phyloP scores from a whole-genome alignment of 1,140 invertebrate species.

The Batillaria attramentaria region DNA sequence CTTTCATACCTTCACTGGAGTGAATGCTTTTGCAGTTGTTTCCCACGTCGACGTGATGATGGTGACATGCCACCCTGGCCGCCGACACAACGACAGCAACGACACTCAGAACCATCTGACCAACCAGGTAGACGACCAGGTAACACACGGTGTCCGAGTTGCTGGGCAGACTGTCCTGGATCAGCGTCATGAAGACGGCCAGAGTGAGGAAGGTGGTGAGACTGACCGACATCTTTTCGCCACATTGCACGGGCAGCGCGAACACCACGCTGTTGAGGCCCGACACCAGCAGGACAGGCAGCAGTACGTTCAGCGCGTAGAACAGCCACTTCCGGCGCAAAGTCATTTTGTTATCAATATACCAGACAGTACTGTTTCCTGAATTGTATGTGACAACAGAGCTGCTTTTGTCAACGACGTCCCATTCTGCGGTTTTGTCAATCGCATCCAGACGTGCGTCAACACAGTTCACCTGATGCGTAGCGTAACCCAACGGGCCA shows the following conservation, averaged over 20 bases:
- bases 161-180: constrained; percentile 38
- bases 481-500: neutral
- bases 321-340: constrained; percentile 31
- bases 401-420: neutral
- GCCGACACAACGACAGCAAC: constrained; percentile 30
- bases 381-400: neutral
- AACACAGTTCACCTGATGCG: neutral
- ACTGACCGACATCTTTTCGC: constrained; percentile 40
- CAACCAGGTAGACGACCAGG: constrained; percentile 35
- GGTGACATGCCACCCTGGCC: constrained; percentile 20
- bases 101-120: constrained; percentile 33
- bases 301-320: constrained; percentile 30
- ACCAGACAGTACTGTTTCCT: neutral
- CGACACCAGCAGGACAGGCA: constrained; percentile 37
- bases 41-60: no score
- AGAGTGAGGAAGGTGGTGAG: constrained; percentile 44
- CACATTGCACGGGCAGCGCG: constrained; percentile 39
- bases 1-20: no score
- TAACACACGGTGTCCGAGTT: constrained; percentile 37
- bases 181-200: constrained; percentile 40
- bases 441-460: neutral
- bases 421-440: neutral
- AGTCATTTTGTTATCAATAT: constrained; percentile 15
- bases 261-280: constrained; percentile 36
- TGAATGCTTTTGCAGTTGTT: no score